Conservation (phyloP, 2,888 invertebrate genomes). For the Tachina grossa region DNA sequence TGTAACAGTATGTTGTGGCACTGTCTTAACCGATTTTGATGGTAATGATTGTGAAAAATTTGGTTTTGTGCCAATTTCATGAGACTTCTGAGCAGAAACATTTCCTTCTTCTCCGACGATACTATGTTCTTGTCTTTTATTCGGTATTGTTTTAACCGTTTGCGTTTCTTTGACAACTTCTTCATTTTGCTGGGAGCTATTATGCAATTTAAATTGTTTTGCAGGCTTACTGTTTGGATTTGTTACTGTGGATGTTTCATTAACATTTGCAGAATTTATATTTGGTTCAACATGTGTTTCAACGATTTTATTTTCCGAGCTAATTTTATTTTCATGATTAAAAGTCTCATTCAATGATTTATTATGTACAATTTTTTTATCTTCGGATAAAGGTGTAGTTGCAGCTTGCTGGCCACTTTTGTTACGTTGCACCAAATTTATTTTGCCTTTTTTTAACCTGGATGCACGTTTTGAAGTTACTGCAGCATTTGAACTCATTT, state of each 20-base stretch:
- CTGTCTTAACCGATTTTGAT: not conserved
- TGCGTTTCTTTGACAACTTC: not conserved
- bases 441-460: conserved; percentile 75
- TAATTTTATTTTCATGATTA: not conserved
- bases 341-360: not conserved
- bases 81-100: not conserved
- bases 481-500: not conserved
- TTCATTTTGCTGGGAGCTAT: not conserved
- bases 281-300: not conserved
- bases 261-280: not conserved
- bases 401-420: conserved; percentile 26
- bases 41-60: not conserved
- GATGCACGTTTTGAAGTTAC: conserved; percentile 64
- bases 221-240: not conserved
- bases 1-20: no score
- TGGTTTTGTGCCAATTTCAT: not conserved
- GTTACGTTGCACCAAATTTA: conserved; percentile 78
- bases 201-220: not conserved
- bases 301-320: not conserved
- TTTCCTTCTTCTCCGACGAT: not conserved
- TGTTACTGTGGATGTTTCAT: not conserved
- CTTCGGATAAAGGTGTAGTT: conserved; percentile 1
- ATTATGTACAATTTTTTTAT: not conserved
- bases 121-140: not conserved
- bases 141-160: not conserved